Evolutionary conservation across 2,888 invertebrate genomes (phyloP).

Genomic region (Diaphora mendica): DNA sequence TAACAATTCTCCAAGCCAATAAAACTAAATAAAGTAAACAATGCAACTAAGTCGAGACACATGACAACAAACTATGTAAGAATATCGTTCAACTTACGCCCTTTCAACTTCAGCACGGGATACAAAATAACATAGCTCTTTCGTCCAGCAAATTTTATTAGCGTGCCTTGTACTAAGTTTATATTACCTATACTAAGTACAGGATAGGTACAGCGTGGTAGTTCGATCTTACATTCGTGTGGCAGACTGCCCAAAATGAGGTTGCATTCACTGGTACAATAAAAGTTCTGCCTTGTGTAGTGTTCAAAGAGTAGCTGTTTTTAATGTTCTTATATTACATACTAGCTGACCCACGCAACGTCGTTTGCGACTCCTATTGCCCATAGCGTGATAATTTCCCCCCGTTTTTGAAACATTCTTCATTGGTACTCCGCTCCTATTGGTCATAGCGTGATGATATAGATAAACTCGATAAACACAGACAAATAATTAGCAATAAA

Average conservation of each 20-base stretch:
- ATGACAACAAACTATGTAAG: neutral
- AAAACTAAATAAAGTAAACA: neutral
- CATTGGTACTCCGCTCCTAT: no score
- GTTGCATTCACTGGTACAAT: conserved; percentile 60
- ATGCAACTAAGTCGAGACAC: neutral
- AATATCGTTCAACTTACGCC: neutral
- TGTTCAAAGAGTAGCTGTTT: conserved; percentile 36
- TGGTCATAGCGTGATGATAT: no score
- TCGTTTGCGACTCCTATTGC: no score
- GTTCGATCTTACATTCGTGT: conserved; percentile 62
- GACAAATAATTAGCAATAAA: no score
- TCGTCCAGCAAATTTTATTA: conserved; percentile 27
- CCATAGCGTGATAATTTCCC: no score
- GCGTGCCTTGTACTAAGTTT: conserved; percentile 20
- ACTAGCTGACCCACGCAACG: no score
- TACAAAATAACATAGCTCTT: conserved; percentile 29
- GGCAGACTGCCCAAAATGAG: conserved; percentile 74
- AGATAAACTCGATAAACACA: no score
- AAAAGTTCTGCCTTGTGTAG: conserved; percentile 52
- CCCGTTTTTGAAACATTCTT: no score
- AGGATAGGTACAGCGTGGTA: conserved; percentile 29
- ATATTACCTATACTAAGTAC: conserved; percentile 25
- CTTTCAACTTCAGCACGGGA: conserved; percentile 22
- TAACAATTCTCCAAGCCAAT: neutral
- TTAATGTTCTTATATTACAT: conserved; percentile 2